Evolutionary conservation across 2,113 vertebrate species (phyloP).

Genomic region (Sialia sialis): DNA sequence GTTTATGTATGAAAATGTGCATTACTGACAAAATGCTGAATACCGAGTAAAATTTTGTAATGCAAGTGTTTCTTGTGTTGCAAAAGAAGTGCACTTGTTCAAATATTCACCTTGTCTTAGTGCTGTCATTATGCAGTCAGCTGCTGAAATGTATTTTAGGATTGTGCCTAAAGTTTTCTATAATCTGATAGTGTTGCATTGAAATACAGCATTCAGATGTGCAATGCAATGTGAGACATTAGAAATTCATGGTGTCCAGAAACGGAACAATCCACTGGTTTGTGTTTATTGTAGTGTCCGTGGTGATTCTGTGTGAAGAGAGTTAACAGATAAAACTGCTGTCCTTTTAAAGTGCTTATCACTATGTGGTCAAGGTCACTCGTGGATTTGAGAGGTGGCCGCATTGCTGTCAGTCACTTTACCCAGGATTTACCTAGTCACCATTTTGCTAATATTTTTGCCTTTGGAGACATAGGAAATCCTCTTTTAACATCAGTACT

Average conservation of each 20-base stretch:
- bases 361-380: background rate
- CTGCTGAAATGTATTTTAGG: background rate
- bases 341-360: background rate
- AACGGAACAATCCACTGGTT: background rate
- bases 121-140: background rate
- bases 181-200: background rate
- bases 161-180: background rate
- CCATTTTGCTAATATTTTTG: background rate
- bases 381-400: background rate
- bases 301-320: background rate
- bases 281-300: background rate
- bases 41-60: background rate
- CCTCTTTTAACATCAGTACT: background rate
- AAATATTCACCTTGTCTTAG: background rate
- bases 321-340: background rate
- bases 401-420: background rate
- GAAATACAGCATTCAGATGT: background rate
- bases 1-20: background rate
- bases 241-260: background rate
- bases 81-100: background rate
- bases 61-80: background rate
- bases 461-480: background rate
- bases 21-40: background rate
- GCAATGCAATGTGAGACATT: background rate
- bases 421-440: background rate